These are phyloP conservation scores for Vollenhovia emeryi DNA, from an alignment of 1,140 invertebrate genomes.

Conservation along the genomic window DNA sequence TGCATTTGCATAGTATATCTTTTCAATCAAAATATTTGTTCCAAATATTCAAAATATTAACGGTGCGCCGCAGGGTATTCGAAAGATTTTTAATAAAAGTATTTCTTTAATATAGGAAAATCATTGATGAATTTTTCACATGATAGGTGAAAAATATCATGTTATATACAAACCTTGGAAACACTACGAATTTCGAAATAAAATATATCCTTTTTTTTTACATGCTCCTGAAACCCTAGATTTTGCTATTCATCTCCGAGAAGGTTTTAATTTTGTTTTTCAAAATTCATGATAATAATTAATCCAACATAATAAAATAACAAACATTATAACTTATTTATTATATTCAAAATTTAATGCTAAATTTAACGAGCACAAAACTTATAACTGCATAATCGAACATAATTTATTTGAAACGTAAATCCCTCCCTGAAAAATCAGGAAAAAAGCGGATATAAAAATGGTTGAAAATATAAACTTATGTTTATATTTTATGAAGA, in stretches of 20 bases:
- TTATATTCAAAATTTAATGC: no score
- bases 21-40: constrained; percentile 35
- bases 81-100: constrained; percentile 16
- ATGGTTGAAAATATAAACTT: background rate
- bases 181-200: background rate
- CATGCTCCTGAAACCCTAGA: background rate
- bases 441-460: background rate
- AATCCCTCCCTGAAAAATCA: background rate
- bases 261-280: background rate
- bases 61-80: background rate
- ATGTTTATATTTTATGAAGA: background rate
- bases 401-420: background rate
- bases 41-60: constrained; percentile 32
- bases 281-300: background rate
- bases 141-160: constrained; percentile 4
- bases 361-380: no score
- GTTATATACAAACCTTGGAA: background rate
- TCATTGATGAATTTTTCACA: background rate
- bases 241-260: background rate
- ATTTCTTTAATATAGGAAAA: constrained; percentile 8
- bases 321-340: background rate
- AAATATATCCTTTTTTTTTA: background rate
- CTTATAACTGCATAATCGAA: background rate
- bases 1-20: background rate
- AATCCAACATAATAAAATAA: background rate